Evolutionary conservation across 2,113 vertebrate genomes (phyloP).

Genomic region (Egretta garzetta): DNA sequence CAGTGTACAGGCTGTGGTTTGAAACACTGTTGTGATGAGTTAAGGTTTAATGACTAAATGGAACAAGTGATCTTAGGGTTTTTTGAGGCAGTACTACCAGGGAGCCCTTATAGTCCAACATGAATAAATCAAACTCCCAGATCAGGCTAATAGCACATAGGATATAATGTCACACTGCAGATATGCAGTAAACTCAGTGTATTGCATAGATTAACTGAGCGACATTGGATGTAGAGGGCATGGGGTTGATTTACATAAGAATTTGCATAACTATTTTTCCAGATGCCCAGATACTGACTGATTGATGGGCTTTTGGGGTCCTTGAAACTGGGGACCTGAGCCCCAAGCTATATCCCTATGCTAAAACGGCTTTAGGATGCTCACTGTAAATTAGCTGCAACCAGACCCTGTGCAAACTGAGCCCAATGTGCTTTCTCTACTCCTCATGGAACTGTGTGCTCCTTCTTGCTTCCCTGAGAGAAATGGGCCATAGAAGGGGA

Average conservation of each 20-base stretch:
- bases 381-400: not conserved
- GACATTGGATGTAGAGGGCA: not conserved
- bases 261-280: not conserved
- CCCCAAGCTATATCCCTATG: fast-evolving
- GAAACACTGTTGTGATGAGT: not conserved
- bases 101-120: not conserved
- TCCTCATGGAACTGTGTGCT: not conserved
- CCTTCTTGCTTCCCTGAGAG: not conserved
- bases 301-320: not conserved
- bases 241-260: not conserved
- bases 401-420: not conserved
- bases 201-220: not conserved
- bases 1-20: not conserved
- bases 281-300: not conserved
- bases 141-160: not conserved
- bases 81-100: not conserved
- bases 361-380: not conserved
- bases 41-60: not conserved
- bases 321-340: not conserved
- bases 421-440: not conserved
- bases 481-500: not conserved
- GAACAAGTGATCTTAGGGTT: not conserved
- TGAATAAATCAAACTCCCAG: not conserved
- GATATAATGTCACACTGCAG: not conserved
- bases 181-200: not conserved